Percentiles rank a stretch among this genome's conserved stretches.
Evolutionary conservation across 1,140 invertebrate genomes (phyloP).

Genomic region (Sipha flava): DNA sequence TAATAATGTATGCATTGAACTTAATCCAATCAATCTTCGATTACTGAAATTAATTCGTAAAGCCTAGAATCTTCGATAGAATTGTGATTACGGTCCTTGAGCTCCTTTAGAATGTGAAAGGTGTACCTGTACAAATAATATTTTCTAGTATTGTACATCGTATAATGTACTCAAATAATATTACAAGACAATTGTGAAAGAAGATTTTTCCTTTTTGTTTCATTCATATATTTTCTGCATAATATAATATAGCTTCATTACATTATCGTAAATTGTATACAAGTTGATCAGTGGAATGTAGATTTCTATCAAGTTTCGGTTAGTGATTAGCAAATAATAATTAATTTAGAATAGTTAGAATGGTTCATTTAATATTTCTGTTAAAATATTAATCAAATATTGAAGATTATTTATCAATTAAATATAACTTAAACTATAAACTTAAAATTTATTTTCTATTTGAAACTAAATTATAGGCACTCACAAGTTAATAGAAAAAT

Average conservation of each 20-base stretch:
- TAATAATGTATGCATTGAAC: too few relatives aligned
- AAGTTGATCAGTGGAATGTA: too few relatives aligned
- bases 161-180: background rate
- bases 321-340: background rate
- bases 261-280: too few relatives aligned
- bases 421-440: too few relatives aligned
- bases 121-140: background rate
- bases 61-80: background rate
- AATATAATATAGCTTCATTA: background rate
- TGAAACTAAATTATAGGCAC: too few relatives aligned
- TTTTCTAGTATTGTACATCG: background rate
- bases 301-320: background rate
- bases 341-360: too few relatives aligned
- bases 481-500: too few relatives aligned
- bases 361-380: too few relatives aligned
- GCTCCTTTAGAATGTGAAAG: constrained; percentile 21
- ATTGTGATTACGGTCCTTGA: constrained; percentile 23
- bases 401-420: too few relatives aligned
- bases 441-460: too few relatives aligned
- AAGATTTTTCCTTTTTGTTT: background rate
- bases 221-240: background rate
- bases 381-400: too few relatives aligned
- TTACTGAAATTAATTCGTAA: background rate
- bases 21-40: background rate
- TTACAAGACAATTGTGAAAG: background rate